These are phyloP conservation scores for Pelmatolapia mariae DNA, from an alignment of 2,113 vertebrate genomes.

Conservation along the genomic window DNA sequence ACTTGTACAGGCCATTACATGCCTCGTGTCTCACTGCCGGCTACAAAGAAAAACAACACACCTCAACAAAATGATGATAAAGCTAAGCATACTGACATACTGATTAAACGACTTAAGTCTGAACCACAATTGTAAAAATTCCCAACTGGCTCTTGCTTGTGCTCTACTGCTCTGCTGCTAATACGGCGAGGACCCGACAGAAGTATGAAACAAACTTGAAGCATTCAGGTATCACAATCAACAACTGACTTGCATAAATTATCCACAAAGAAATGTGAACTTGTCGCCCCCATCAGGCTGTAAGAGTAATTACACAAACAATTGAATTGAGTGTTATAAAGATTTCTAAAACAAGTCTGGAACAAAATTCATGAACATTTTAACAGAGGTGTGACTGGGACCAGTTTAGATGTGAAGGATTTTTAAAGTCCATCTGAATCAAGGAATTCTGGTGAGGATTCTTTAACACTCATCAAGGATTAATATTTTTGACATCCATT, in stretches of 20 bases:
- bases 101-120: rapidly evolving
- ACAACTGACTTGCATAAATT: not conserved
- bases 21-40: slow-evolving; percentile 95
- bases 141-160: not conserved
- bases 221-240: too few species aligned
- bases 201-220: rapidly evolving
- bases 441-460: not conserved
- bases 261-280: not conserved
- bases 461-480: not conserved
- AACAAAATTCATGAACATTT: not conserved
- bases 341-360: not conserved
- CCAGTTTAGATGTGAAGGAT: not conserved
- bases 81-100: rapidly evolving
- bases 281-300: not conserved
- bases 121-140: not conserved
- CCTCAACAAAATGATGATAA: not conserved
- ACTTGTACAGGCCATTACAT: slow-evolving; percentile 94
- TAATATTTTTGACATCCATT: rapidly evolving
- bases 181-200: not conserved
- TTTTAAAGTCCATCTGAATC: not conserved
- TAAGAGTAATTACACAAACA: not conserved
- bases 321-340: not conserved
- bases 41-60: slow-evolving; percentile 54
- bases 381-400: not conserved
- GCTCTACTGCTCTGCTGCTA: not conserved